Base-by-base conservation (phyloP, 2,113 vertebrate species). In the Semnornis frantzii region DNA sequence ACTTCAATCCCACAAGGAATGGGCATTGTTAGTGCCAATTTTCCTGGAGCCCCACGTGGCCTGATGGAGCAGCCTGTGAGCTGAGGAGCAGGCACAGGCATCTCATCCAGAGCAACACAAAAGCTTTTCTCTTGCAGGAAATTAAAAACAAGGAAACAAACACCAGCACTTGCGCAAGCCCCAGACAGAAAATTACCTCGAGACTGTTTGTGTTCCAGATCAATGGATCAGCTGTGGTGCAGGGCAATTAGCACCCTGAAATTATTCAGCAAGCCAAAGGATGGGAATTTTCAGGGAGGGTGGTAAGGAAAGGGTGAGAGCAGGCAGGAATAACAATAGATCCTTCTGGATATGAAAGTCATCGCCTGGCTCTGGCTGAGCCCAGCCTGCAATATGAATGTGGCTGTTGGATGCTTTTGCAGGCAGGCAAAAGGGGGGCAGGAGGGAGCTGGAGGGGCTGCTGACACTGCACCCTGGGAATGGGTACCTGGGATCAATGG, bases 81-180 rank as follows among this genome's bases (percentile, higher is more conserved):
- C 50, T 6, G 74, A 64, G 69, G 75, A 57, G 30, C 16, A 44
- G 60, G 77, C 66, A 3, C 63, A 42, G 83, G 87, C 82, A 81
- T 90, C 87, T 94, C 44, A 59, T 24, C 3, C 20, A 90, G 76
- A 87, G 62, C 79, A 50, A 58, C 85, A 94, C 85, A 94, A 95
- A 92, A 94, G 96, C 91, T 90, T 91, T 90, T 81, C 83, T 94
- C 37, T 93, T 84, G 85, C 85, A 88, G 93, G 95, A 88, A 92
- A 96, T 94, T 78, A 92, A 94, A 91, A 78, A 60, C 93, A 94
- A 95, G 90, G 82, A 72, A 92, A 94, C 80, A 91, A 96, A 88
- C 87, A 87, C 30, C 88, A 91, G 87, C 85, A 18, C 65, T 90
- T 91, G 82, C 20, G 9, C 82, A 88, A 94, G 80, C 80, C 65